Percentiles rank a stretch among this genome's conserved stretches.
Conservation (phyloP, 2,113 vertebrate species). For the Hypocryptadius cinnamomeus region DNA sequence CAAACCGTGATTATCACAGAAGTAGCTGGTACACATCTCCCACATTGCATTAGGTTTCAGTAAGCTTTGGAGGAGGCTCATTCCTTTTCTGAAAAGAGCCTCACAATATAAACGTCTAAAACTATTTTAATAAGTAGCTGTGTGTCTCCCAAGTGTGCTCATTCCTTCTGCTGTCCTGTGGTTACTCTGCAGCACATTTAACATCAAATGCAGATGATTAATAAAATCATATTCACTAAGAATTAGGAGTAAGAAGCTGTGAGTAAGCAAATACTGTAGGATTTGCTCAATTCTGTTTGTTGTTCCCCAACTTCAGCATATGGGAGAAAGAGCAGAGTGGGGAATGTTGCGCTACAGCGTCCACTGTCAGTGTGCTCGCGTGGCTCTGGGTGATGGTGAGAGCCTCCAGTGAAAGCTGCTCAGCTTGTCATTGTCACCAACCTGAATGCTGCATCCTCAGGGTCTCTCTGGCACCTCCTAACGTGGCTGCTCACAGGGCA, state of each 20-base stretch:
- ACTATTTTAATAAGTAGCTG: not conserved
- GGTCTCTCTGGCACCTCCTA: not conserved
- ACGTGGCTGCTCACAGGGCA: not conserved
- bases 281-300: not conserved
- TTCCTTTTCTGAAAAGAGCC: not conserved
- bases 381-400: not conserved
- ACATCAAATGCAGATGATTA: not conserved
- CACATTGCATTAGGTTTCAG: not conserved
- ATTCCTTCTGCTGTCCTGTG: not conserved
- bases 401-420: not conserved
- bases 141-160: not conserved
- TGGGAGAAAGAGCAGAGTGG: not conserved
- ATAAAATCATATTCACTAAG: not conserved
- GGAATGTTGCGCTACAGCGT: not conserved
- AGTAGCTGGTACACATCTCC: not conserved
- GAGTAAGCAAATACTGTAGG: not conserved
- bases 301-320: not conserved
- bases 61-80: not conserved
- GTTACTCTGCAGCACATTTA: not conserved
- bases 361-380: accelerated
- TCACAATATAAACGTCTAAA: not conserved
- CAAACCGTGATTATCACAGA: not conserved
- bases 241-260: not conserved
- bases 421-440: not conserved
- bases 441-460: not conserved